These are phyloP conservation scores for Agrochola macilenta DNA, from an alignment of 2,888 invertebrate genomes.

Conservation along the genomic window DNA sequence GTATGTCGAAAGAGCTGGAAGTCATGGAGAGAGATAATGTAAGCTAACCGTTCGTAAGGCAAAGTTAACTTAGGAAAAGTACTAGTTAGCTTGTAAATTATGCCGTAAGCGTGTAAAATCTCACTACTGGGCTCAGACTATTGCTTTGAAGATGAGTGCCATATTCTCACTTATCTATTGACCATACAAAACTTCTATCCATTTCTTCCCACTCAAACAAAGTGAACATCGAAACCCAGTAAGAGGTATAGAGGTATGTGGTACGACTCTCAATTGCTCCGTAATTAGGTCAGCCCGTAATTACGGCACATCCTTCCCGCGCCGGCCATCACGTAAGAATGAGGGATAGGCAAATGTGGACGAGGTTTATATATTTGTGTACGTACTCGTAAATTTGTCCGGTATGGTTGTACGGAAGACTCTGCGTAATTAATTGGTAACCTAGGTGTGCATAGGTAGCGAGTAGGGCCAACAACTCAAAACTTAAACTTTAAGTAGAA, in stretches of 20 bases:
- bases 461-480: background rate
- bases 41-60: too few species aligned
- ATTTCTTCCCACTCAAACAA: background rate
- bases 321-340: constrained; percentile 47
- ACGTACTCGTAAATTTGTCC: background rate
- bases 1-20: too few species aligned
- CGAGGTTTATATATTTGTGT: constrained; percentile 14
- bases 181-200: background rate
- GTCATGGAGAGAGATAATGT: too few species aligned
- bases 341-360: constrained; percentile 22
- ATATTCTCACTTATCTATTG: background rate
- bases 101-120: too few species aligned
- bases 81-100: too few species aligned
- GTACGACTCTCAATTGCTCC: constrained; percentile 65
- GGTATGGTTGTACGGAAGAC: background rate
- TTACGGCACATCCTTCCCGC: constrained; percentile 70
- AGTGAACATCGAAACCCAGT: constrained; percentile 16
- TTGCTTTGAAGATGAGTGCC: too few species aligned
- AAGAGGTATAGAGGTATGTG: constrained; percentile 9
- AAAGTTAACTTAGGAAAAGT: background rate
- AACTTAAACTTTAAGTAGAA: background rate
- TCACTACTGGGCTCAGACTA: too few species aligned
- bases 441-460: too few species aligned
- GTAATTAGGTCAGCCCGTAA: constrained; percentile 76
- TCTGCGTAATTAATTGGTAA: constrained; percentile 24